These are phyloP conservation scores for Cyanoderma ruficeps DNA, from an alignment of 2,113 vertebrate species.

Conservation along the genomic window DNA sequence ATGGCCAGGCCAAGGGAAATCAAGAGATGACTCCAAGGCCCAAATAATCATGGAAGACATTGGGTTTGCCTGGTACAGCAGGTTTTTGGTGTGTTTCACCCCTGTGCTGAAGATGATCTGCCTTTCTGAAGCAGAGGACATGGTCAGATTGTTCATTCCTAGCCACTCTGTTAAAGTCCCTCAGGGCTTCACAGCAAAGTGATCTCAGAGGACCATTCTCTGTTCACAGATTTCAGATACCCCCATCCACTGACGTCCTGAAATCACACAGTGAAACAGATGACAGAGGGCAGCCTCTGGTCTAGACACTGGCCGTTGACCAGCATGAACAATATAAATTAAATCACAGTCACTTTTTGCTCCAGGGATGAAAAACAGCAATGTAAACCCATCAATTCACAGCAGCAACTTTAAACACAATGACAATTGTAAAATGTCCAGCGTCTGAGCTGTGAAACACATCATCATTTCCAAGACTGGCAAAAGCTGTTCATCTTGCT, in stretches of 20 bases:
- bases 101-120: accelerated
- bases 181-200: not conserved
- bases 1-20: not conserved
- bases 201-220: not conserved
- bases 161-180: not conserved
- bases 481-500: not conserved
- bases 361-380: conserved; percentile 9
- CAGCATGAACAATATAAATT: not conserved
- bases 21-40: not conserved
- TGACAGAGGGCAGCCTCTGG: not conserved
- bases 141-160: not conserved
- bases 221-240: not conserved
- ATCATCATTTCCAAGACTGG: not conserved
- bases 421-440: not conserved
- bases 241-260: not conserved
- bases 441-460: not conserved
- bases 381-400: not conserved
- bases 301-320: not conserved
- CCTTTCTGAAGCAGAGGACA: not conserved
- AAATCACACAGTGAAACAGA: not conserved
- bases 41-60: not conserved
- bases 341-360: not conserved
- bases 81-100: not conserved
- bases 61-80: not conserved
- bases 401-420: not conserved